Base-by-base conservation (phyloP, 2,888 invertebrate genomes). In the Allygus modestus region DNA sequence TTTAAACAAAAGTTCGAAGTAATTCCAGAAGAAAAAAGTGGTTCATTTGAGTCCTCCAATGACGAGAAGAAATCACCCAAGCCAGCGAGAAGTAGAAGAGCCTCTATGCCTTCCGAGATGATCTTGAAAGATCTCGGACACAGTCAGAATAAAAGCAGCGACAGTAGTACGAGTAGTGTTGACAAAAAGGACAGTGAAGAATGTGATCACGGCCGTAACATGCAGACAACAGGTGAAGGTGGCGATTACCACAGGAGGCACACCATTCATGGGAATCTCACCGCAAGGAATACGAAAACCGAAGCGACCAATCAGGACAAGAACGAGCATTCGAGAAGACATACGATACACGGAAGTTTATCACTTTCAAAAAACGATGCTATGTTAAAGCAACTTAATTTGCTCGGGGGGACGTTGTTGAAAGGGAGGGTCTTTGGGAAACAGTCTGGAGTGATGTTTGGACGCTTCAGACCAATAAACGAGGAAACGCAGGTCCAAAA, bases 1-100 rank as follows among this genome's bases (percentile, higher is more conserved):
- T 89, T 89, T 84, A 87, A 88, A 37, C 88, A 89, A 84, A 90
- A 88, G 87, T 90, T 90, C 85, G 90, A 93, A 87, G 92, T 92
- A 5, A 93, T 93, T 86, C 93, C 93, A 20, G 93, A 93, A 89
- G 93, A 93, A 88, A 91, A 91, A 86, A 91, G 91, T 88, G 88
- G 91, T 82, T 92, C 92, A 85, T 87, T 91, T 31, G 92, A 92
- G 65, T 92, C 92, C 0, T 91, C 92, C 20, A 89, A 89, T 81
- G 92, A 84, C 43, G 77, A 84, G 51, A 81, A 37, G 65, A 84
- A 65, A 43, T 46, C 77, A 7, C 77, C 82, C 26, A 71, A 54
- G 31, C 31, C 41, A 41, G 41, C 46, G 9, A 81, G 28, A 82
- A 23, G 65, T 17, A 84, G 84, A 82, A 82, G 84, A 46, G 58